Percentiles rank a stretch among this genome's conserved stretches.
Evolutionary conservation across 2,113 vertebrate genomes (phyloP).

Genomic region (Glaucomys volans): DNA sequence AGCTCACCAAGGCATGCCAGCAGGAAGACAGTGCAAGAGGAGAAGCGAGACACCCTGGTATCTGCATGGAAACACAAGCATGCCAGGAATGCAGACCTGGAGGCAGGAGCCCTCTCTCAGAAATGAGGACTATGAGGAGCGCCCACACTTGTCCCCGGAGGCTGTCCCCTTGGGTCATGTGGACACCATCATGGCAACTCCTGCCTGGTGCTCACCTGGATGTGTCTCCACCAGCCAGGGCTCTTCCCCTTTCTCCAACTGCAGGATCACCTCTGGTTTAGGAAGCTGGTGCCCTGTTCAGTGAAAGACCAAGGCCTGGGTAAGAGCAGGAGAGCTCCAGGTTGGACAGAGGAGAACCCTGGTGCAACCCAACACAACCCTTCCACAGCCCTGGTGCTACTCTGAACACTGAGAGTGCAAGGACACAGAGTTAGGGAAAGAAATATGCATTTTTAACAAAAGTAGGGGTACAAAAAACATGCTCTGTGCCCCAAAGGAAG

Average conservation of each 20-base stretch:
- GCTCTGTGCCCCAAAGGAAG: neutral
- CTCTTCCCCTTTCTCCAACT: too few relatives aligned
- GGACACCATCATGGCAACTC: accelerated
- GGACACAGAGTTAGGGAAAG: neutral
- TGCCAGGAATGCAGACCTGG: neutral
- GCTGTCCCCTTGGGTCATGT: neutral
- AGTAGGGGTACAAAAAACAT: neutral
- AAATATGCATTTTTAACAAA: neutral
- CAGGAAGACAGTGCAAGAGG: neutral
- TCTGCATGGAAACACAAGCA: neutral
- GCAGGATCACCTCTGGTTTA: slow-evolving; percentile 71
- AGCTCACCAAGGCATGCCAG: neutral
- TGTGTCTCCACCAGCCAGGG: too few relatives aligned
- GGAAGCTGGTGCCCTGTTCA: slow-evolving; percentile 62
- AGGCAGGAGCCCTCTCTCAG: neutral
- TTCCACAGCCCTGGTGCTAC: neutral
- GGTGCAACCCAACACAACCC: neutral
- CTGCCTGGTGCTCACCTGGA: slow-evolving; percentile 58
- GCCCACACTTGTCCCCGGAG: neutral
- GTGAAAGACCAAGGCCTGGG: neutral
- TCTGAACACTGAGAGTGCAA: neutral
- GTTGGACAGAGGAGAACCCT: neutral
- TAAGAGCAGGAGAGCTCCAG: neutral
- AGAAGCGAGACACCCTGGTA: neutral
- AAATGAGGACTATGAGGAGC: neutral